Evolutionary conservation across 2,113 vertebrate genomes (phyloP).

Genomic region (Felis chaus): DNA sequence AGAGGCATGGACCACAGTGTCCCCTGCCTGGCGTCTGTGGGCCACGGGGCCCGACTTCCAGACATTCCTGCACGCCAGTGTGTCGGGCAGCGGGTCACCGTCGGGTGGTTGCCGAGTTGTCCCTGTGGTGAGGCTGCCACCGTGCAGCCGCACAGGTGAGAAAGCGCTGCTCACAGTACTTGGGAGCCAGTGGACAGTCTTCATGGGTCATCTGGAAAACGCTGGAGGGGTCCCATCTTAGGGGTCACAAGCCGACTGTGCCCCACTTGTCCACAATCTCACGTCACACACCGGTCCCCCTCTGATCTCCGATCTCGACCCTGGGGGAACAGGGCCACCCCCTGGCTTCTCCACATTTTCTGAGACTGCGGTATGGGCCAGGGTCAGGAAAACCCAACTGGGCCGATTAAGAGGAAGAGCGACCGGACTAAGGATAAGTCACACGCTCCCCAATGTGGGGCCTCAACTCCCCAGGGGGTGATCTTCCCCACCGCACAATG

Average conservation of each 20-base stretch:
- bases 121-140: background rate
- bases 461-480: background rate
- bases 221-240: background rate
- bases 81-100: rapidly evolving
- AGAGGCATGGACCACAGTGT: background rate
- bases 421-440: background rate
- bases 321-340: background rate
- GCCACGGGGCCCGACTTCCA: background rate
- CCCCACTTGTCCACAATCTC: background rate
- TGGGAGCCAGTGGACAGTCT: background rate
- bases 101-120: background rate
- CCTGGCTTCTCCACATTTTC: background rate
- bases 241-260: background rate
- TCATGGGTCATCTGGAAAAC: rapidly evolving
- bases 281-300: rapidly evolving
- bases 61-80: background rate
- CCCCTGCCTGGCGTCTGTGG: background rate
- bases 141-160: rapidly evolving
- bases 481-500: background rate
- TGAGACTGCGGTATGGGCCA: background rate
- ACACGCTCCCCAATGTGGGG: too few species aligned
- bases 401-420: background rate
- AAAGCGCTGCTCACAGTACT: background rate
- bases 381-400: background rate
- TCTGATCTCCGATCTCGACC: background rate